Conservation (phyloP, 2,113 vertebrate species). For the Noctilio leporinus region DNA sequence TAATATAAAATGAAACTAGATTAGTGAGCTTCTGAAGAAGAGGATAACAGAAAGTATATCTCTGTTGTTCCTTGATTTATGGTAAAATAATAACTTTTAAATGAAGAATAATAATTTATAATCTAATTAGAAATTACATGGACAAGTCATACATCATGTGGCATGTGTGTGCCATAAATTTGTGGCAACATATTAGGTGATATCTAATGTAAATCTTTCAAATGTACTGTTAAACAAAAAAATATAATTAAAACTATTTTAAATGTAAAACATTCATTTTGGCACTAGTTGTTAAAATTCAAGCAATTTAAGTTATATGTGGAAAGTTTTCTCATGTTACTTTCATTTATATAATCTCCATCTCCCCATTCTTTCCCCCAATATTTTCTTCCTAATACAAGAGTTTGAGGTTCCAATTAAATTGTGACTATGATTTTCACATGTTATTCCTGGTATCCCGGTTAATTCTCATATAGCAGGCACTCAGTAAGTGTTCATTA, state of each 20-base stretch:
- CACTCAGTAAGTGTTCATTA: not conserved
- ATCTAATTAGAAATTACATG: not conserved
- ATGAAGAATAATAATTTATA: not conserved
- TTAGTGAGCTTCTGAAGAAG: not conserved
- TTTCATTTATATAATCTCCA: not conserved
- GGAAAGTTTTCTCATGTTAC: not conserved
- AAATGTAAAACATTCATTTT: not conserved
- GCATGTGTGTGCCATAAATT: not conserved
- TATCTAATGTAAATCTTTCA: not conserved
- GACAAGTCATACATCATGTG: not conserved
- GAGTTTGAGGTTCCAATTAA: not conserved
- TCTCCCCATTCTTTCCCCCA: not conserved
- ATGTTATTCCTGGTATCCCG: not conserved
- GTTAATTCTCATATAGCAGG: not conserved
- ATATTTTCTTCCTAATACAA: not conserved
- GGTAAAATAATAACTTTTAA: not conserved
- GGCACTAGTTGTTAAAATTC: not conserved
- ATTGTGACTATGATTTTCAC: not conserved
- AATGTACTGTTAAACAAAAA: not conserved
- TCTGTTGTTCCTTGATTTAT: not conserved
- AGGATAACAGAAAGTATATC: not conserved
- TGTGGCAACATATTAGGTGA: not conserved
- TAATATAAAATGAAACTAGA: not conserved
- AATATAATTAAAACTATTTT: not conserved
- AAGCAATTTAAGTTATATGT: not conserved